Base-by-base conservation (phyloP, 2,797 vertebrate genomes). In the Gadopsis bispinosus region DNA sequence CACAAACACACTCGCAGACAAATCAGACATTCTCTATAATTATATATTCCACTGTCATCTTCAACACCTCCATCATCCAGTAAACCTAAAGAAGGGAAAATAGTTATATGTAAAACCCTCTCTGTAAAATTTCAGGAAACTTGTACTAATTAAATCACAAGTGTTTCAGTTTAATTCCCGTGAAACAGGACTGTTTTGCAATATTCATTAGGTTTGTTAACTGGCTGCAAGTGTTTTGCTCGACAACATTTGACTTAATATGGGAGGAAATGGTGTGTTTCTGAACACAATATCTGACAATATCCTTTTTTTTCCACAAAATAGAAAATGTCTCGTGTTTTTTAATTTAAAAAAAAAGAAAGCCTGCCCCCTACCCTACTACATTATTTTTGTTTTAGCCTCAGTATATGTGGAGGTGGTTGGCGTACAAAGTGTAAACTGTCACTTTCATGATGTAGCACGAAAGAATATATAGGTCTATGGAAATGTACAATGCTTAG, bases 351-450 rank as follows among this genome's bases (percentile, higher is more conserved):
- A 22, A 17, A n/a, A 41, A n/a, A n/a, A 7, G 26, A 26, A 26
- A 26, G 26, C 26, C 26, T 26, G 26, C 26, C 26, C 26, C 26
- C 26, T 26, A 26, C 26, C 26, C 26, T 26, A 26, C 1, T 26
- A 26, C 26, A 26, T 26, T 26, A 26, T 26, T 26, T 26, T 43
- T 73, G 56, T 66, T 85, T 80, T 29, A 48, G 70, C 16, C 56
- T 65, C 54, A 58, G 79, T 73, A 79, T 73, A 61, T 73, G 69
- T 76, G 73, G 77, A 74, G 62, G 73, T 74, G 69, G 73, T 47
- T 47, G 45, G 11, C 48, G 63, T 47, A 69, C 47, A 43, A 58
- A 61, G 61, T 13, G 58, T 56, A 73, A 37, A 8, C 55, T 66
- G 17, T 16, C 22, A n/a, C 35, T 70, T 73, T 61, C 45, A 50